Conservation (phyloP, 2,113 vertebrate genomes). For the Oryzias melastigma region DNA sequence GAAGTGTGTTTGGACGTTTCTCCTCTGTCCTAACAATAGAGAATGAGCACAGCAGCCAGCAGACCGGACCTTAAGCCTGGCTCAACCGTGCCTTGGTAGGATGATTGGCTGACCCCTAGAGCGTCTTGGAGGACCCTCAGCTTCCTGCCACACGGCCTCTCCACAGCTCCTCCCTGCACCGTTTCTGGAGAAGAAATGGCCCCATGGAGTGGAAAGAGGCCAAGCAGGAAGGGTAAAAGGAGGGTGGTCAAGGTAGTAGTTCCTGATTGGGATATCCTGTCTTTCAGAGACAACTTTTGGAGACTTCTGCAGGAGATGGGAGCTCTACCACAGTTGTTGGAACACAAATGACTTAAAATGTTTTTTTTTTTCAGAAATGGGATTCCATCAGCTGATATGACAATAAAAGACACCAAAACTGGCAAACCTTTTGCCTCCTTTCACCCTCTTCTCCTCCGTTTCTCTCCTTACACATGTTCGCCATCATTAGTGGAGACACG, state of each 20-base stretch:
- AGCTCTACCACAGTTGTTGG: conserved; percentile 19
- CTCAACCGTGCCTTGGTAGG: conserved; percentile 9
- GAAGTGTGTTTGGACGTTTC: conserved; percentile 57
- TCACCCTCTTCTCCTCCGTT: conserved; percentile 9
- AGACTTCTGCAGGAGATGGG: conserved; percentile 16
- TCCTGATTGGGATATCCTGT: conserved; percentile 80
- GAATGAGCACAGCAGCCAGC: conserved; percentile 20
- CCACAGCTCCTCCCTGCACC: conserved; percentile 23
- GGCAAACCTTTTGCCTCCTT: conserved; percentile 28
- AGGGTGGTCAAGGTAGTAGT: conserved; percentile 35
- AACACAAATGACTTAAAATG: background rate
- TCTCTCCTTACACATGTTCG: conserved; percentile 38
- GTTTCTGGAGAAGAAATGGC: conserved; percentile 40
- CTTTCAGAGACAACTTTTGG: conserved; percentile 62
- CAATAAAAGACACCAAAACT: background rate
- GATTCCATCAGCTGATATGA: conserved; percentile 37
- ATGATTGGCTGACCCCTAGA: conserved; percentile 61
- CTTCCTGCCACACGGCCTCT: conserved; percentile 60
- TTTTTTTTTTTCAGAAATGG: conserved; percentile 6
- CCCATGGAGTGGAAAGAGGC: conserved; percentile 63
- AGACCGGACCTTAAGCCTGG: conserved; percentile 43
- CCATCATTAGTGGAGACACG: conserved; percentile 69
- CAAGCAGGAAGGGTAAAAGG: conserved; percentile 57
- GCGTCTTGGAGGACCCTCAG: conserved; percentile 66
- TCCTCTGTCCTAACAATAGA: conserved; percentile 68